These are phyloP conservation scores for Porphyrio hochstetteri DNA, from an alignment of 2,113 vertebrate genomes.

Conservation along the genomic window DNA sequence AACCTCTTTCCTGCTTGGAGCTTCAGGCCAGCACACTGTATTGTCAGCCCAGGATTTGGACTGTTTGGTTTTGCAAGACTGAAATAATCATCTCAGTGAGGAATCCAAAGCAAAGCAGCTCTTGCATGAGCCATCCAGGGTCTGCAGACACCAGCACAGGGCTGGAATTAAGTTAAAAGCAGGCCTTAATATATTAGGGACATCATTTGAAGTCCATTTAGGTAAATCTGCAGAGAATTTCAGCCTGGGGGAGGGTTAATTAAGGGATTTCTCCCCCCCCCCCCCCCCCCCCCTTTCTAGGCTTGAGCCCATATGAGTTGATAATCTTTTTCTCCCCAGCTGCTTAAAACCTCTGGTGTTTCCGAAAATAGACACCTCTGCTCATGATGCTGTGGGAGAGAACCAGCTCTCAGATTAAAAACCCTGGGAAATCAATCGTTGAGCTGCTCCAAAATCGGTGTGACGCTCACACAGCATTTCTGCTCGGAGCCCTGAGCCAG, in stretches of 20 bases:
- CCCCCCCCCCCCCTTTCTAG: neutral
- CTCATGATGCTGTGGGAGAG: neutral
- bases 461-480: neutral
- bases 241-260: conserved; percentile 11
- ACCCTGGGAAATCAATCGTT: neutral
- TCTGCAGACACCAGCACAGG: neutral
- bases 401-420: neutral
- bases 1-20: neutral
- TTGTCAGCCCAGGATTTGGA: neutral
- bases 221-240: conserved; percentile 22
- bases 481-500: neutral
- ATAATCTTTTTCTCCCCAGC: conserved; percentile 16
- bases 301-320: neutral
- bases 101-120: neutral
- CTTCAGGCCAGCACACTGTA: neutral
- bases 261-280: neutral
- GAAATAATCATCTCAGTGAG: neutral
- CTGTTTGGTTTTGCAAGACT: neutral
- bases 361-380: conserved; percentile 1
- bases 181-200: neutral
- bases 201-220: conserved; percentile 22
- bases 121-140: neutral
- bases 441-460: neutral
- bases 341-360: conserved; percentile 11
- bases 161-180: neutral